Percentiles rank a stretch among this genome's conserved stretches.
Conservation (phyloP, 2,797 vertebrate genomes). For the Cuniculus paca region DNA sequence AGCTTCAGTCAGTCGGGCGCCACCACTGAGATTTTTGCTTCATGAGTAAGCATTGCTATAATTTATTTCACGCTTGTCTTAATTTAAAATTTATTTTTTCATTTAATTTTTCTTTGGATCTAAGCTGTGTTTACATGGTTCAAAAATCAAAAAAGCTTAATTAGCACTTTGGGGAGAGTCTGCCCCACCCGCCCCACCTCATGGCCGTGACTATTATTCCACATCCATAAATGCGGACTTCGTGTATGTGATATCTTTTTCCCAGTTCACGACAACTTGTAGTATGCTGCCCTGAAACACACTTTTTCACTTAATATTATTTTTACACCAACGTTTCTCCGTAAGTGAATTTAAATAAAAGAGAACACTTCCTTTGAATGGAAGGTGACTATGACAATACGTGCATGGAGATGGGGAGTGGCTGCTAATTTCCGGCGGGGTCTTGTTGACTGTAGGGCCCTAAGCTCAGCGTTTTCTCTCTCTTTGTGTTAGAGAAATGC, state of each 20-base stretch:
- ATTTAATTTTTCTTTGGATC: conserved; percentile 63
- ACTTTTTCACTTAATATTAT: background rate
- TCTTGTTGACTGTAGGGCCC: background rate
- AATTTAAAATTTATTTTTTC: conserved; percentile 78
- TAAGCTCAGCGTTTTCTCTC: background rate
- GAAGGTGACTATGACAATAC: background rate
- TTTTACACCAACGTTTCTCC: background rate
- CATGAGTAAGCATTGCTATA: conserved; percentile 12
- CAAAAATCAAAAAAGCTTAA: conserved; percentile 78
- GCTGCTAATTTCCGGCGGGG: fast-evolving
- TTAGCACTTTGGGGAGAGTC: background rate
- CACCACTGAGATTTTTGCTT: conserved; percentile 59
- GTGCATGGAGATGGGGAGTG: background rate
- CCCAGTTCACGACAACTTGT: background rate
- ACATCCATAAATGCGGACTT: background rate
- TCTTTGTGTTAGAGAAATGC: background rate
- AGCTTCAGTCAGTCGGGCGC: conserved; percentile 1
- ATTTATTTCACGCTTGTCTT: conserved; percentile 80
- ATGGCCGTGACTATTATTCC: background rate
- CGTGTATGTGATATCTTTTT: background rate
- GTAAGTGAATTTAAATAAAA: background rate
- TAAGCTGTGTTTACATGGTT: conserved; percentile 64
- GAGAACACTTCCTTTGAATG: background rate
- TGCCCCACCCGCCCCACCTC: background rate
- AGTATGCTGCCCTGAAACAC: background rate